Conservation (phyloP, 2,113 vertebrate genomes). For the Hemiprocne comata region DNA sequence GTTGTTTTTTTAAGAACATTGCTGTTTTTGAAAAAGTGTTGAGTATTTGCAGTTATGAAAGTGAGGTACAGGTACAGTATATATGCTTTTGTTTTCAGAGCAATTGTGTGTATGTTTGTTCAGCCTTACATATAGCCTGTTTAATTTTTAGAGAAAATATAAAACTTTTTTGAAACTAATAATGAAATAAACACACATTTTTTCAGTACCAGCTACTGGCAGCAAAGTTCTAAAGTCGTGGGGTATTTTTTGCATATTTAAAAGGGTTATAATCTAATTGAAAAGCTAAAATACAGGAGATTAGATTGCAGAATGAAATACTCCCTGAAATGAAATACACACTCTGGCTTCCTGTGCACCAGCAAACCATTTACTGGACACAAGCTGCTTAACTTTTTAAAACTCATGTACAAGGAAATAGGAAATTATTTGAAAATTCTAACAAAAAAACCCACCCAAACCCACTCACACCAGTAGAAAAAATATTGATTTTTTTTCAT, state of each 20-base stretch:
- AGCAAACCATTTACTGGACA: background rate
- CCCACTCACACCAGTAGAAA: background rate
- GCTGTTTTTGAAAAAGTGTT: background rate
- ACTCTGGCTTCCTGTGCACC: background rate
- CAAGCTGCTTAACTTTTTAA: background rate
- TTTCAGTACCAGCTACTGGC: background rate
- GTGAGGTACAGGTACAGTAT: background rate
- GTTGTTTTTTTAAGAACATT: background rate
- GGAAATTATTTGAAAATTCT: background rate
- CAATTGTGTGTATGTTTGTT: background rate
- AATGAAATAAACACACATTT: background rate
- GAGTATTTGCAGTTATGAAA: background rate
- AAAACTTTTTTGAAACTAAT: background rate
- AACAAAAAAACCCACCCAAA: rapidly evolving
- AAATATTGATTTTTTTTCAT: background rate
- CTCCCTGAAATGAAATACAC: too few relatives aligned
- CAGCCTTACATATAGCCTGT: background rate
- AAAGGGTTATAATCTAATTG: background rate
- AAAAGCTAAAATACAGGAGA: background rate
- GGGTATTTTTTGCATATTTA: background rate
- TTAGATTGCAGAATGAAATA: background rate
- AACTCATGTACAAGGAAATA: background rate
- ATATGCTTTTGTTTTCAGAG: background rate
- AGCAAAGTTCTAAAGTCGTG: background rate
- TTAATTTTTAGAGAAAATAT: background rate